A percentile compares a stretch with the other conserved stretches of the same genome.
phyloP scores from a whole-genome alignment of 2,113 vertebrate genomes.

The Brachyistius frenatus region DNA sequence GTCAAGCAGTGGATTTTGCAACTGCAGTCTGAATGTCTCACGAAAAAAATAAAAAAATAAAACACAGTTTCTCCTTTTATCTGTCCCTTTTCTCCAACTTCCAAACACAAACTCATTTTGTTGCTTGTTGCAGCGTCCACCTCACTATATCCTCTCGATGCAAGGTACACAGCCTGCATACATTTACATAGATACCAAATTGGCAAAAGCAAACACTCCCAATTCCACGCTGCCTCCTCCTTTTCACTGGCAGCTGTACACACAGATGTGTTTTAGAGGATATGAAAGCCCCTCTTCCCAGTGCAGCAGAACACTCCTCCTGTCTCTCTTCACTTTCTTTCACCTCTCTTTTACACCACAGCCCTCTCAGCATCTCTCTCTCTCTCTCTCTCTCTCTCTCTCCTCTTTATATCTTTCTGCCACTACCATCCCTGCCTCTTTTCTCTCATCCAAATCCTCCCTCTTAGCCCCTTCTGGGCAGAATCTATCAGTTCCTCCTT shows the following conservation, averaged over 20 bases:
- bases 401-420: conserved; percentile 18
- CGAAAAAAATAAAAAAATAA: neutral
- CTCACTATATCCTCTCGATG: conserved; percentile 15
- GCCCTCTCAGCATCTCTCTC: conserved; percentile 8
- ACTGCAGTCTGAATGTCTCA: conserved; percentile 6
- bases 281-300: conserved; percentile 42
- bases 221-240: conserved; percentile 16
- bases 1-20: conserved; percentile 22
- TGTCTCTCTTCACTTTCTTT: conserved; percentile 25
- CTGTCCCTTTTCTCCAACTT: conserved; percentile 14
- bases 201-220: conserved; percentile 24
- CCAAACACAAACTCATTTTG: conserved; percentile 38
- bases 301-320: conserved; percentile 31
- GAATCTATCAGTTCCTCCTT: conserved; percentile 23
- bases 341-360: conserved; percentile 34
- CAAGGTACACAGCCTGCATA: conserved; percentile 15
- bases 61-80: conserved; percentile 13
- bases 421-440: conserved; percentile 27
- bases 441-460: conserved; percentile 53
- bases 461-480: conserved; percentile 18
- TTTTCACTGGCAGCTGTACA: conserved; percentile 43
- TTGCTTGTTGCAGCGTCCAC: conserved; percentile 16
- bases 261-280: conserved; percentile 55
- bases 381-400: conserved; percentile 15
- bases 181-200: conserved; percentile 15